Evolutionary conservation across 1,140 invertebrate genomes (phyloP), one percentile per base, ranked within the genome.

Genomic region (Bombus sylvicola): DNA sequence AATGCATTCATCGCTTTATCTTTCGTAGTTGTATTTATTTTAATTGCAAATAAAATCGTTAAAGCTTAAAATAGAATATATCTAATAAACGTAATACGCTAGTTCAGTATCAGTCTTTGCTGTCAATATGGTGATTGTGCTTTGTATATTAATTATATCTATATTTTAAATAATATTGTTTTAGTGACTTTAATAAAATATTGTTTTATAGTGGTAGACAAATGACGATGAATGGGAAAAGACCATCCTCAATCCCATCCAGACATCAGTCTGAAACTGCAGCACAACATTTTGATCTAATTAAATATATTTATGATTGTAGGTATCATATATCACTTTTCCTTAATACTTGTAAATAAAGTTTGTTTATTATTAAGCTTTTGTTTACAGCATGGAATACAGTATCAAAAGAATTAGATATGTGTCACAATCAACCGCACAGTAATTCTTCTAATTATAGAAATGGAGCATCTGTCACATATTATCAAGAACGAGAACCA

Each of bases 281-380:
- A 75, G 93, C 95, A 15, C 95, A 96, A 82, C 95, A 96, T 89
- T 95, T 95, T 89, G 96, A 96, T 83, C 92, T 96, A 84, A 96
- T 96, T 41, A 96, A 95, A 89, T 96, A 95, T 74, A 95, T 96
- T 68, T 95, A 92, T 91, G 95, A 96, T 69, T 95, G 95, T 95
- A 92, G 94, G 93, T 91, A 80, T 69, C 39, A 0, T 6, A 3
- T 6, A 41, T 37, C 31, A 66, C 64, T 39, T 75, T 57, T 76
- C 53, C 69, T 71, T 28, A 18, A 78, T 81, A 25, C n/a, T 79
- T 41, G 0, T 39, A 74, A 41, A 31, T 64, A 25, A 72, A 62
- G 47, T 22, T n/a, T 13, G 22, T 37, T n/a, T 4, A 22, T 22
- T 53, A 8, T 6, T 15, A 10, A n/a, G 2, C 8, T 28, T 3